Percentiles rank a stretch among this genome's conserved stretches.
Evolutionary conservation across 2,113 vertebrate genomes (phyloP).

Genomic region (Murina feae): DNA sequence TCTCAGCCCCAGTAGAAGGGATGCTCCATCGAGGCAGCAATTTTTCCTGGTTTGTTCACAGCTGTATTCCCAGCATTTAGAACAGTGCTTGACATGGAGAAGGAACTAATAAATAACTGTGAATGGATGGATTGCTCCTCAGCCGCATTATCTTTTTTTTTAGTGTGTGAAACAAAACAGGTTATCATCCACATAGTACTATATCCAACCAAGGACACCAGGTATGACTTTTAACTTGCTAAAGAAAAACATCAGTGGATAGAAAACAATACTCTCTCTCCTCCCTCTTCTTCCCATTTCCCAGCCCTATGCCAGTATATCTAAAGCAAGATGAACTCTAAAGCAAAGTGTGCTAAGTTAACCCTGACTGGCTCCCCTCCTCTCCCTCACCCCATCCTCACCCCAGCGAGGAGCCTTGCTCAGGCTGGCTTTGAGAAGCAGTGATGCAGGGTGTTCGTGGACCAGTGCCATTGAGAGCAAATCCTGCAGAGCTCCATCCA

Average conservation of each 20-base stretch:
- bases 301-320: neutral
- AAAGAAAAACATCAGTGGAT: neutral
- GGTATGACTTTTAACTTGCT: neutral
- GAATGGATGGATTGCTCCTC: neutral
- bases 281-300: neutral
- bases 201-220: neutral
- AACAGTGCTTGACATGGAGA: neutral
- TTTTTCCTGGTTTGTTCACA: neutral
- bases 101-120: neutral
- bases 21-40: neutral
- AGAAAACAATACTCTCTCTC: neutral
- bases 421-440: neutral
- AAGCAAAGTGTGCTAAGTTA: neutral
- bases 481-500: neutral
- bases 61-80: neutral
- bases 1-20: neutral
- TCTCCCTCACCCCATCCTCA: neutral
- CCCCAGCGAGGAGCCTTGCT: neutral
- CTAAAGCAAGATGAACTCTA: neutral
- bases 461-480: neutral
- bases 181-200: neutral
- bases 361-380: neutral
- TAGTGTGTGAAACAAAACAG: neutral
- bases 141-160: neutral
- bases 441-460: neutral